These are phyloP conservation scores for Hippoglossus stenolepis DNA, from an alignment of 2,113 vertebrate genomes.

Conservation along the genomic window DNA sequence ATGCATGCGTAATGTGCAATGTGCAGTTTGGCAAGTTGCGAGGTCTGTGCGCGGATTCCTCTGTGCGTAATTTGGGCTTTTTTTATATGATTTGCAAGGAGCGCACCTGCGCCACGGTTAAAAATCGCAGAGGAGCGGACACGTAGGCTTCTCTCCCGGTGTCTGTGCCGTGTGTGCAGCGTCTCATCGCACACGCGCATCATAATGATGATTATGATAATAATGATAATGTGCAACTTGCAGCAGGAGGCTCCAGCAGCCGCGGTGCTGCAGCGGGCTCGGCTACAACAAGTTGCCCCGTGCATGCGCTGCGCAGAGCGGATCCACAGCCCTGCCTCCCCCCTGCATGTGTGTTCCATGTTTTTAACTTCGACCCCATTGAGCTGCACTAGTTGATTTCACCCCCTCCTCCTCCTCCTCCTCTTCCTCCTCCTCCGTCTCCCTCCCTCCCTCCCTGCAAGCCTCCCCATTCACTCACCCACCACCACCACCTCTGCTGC, in stretches of 20 bases:
- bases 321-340: slow-evolving; percentile 9
- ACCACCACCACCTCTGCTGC: slow-evolving; percentile 72
- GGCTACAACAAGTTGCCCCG: background rate
- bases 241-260: background rate
- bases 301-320: slow-evolving; percentile 6
- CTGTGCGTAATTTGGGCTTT: background rate
- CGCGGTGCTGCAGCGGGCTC: background rate
- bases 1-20: background rate
- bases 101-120: slow-evolving; percentile 85
- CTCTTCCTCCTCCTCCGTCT: background rate
- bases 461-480: background rate
- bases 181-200: background rate
- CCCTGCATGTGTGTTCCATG: slow-evolving; percentile 3
- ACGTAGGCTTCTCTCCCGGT: background rate
- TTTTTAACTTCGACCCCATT: slow-evolving; percentile 32
- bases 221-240: background rate
- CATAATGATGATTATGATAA: too few relatives aligned
- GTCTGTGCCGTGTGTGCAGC: background rate
- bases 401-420: slow-evolving; percentile 59
- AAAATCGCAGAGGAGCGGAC: slow-evolving; percentile 11
- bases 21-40: background rate
- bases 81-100: slow-evolving; percentile 75
- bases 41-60: too few relatives aligned
- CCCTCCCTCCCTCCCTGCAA: background rate
- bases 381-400: slow-evolving; percentile 63